Conservation (phyloP, 2,113 vertebrate genomes). For the Gymnocephalus cernua region DNA sequence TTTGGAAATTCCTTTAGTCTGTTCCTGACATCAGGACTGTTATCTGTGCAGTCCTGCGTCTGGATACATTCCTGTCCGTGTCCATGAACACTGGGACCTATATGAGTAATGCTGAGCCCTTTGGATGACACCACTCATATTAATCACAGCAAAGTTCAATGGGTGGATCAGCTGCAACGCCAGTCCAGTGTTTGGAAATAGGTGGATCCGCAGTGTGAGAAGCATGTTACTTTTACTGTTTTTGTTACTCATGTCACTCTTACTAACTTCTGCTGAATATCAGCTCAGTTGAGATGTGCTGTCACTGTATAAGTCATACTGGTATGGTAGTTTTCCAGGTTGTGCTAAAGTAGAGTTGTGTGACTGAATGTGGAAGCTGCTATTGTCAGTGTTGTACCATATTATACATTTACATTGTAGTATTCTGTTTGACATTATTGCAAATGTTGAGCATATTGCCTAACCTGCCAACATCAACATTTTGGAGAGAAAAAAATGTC, state of each 20-base stretch:
- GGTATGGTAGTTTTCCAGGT: not conserved
- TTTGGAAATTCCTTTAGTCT: not conserved
- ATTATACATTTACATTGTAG: not conserved
- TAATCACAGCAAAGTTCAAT: constrained; percentile 41
- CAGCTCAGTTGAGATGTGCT: not conserved
- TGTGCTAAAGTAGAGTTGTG: too few relatives aligned
- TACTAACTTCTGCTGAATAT: constrained; percentile 6
- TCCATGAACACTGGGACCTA: constrained; percentile 1
- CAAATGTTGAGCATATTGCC: not conserved
- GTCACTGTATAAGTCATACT: not conserved
- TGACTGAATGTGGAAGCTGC: too few relatives aligned
- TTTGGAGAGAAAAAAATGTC: too few relatives aligned
- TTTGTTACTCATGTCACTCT: not conserved
- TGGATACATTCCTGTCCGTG: not conserved
- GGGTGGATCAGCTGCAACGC: not conserved
- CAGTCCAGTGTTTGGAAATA: constrained; percentile 18
- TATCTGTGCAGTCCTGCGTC: not conserved
- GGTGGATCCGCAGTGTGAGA: constrained; percentile 2
- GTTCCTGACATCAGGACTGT: constrained; percentile 1
- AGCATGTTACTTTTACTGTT: not conserved
- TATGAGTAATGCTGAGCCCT: not conserved
- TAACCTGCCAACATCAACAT: too few relatives aligned
- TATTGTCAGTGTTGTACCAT: not conserved
- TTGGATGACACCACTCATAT: constrained; percentile 21
- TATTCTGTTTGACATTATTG: not conserved